A percentile compares a stretch with the other conserved stretches of the same genome.
Evolutionary conservation across 2,888 invertebrate species (phyloP).

Genomic region (Helobdella robusta): DNA sequence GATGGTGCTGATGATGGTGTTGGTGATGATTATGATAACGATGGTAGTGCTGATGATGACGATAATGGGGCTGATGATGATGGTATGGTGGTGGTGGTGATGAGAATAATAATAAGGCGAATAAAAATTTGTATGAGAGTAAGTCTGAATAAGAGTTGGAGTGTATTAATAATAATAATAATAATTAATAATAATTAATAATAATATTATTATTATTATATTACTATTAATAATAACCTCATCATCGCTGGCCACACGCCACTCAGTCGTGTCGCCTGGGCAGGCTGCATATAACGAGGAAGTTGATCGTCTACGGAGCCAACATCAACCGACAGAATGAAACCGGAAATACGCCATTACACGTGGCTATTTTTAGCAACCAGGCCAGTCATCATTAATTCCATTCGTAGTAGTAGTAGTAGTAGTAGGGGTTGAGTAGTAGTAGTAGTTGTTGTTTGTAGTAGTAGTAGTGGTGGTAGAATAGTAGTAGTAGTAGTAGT

Average conservation of each 20-base stretch:
- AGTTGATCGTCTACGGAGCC: conserved; percentile 20
- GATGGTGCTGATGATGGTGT: no score
- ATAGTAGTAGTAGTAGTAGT: no score
- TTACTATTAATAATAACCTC: background rate
- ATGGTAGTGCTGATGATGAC: no score
- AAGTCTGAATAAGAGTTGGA: background rate
- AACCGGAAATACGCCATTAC: conserved; percentile 15
- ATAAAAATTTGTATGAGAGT: background rate
- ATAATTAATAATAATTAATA: no score
- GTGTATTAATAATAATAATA: background rate
- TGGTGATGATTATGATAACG: no score
- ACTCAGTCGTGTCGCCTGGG: conserved; percentile 8
- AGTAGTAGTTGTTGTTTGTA: no score
- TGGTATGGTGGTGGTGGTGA: background rate
- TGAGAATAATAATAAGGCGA: background rate
- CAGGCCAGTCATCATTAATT: no score
- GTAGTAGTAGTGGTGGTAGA: no score
- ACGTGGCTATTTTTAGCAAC: conserved; percentile 21
- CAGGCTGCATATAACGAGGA: background rate
- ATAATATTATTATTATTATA: background rate
- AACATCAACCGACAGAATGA: conserved; percentile 8
- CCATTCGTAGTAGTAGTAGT: no score
- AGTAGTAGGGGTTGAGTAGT: no score
- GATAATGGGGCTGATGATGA: background rate
- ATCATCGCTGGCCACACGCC: background rate